A percentile compares a stretch with the other conserved stretches of the same genome.
phyloP scores from a whole-genome alignment of 2,888 invertebrate species.

The Chalcis sispes region DNA sequence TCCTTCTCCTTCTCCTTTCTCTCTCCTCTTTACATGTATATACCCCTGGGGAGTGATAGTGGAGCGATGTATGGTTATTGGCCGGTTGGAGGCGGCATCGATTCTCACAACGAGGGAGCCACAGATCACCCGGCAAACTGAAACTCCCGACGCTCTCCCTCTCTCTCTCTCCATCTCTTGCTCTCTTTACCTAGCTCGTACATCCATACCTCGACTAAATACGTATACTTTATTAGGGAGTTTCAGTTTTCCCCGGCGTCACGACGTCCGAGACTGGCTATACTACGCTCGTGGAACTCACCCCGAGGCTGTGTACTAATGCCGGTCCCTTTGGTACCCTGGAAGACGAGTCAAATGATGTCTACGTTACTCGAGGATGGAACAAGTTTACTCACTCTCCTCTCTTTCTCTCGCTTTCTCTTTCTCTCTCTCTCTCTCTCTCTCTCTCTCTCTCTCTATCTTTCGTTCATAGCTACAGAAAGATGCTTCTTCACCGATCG shows the following conservation, averaged over 20 bases:
- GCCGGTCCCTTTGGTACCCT: constrained; percentile 5
- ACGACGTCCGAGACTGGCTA: constrained; percentile 67
- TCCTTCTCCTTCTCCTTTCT: background rate
- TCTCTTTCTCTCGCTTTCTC: too few relatives aligned
- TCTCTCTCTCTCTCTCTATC: too few relatives aligned
- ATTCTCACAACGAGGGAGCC: constrained; percentile 75
- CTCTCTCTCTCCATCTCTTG: constrained; percentile 46
- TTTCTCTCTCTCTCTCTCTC: too few relatives aligned
- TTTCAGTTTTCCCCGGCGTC: constrained; percentile 65
- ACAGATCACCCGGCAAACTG: constrained; percentile 74
- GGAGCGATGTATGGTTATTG: constrained; percentile 75
- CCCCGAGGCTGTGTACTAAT: constrained; percentile 23
- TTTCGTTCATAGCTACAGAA: too few relatives aligned
- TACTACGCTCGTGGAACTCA: too few relatives aligned
- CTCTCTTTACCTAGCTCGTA: constrained; percentile 49
- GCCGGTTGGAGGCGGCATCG: constrained; percentile 74
- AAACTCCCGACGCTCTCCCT: constrained; percentile 66
- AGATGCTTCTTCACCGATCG: background rate
- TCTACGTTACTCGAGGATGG: too few relatives aligned
- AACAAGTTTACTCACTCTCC: background rate
- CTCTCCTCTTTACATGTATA: constrained; percentile 46
- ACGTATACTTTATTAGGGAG: constrained; percentile 74
- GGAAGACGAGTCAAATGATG: background rate
- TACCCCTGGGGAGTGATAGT: constrained; percentile 73
- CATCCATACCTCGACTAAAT: constrained; percentile 67